Base-by-base conservation (phyloP, 2,113 vertebrate species). In the Zosterops borbonicus region DNA sequence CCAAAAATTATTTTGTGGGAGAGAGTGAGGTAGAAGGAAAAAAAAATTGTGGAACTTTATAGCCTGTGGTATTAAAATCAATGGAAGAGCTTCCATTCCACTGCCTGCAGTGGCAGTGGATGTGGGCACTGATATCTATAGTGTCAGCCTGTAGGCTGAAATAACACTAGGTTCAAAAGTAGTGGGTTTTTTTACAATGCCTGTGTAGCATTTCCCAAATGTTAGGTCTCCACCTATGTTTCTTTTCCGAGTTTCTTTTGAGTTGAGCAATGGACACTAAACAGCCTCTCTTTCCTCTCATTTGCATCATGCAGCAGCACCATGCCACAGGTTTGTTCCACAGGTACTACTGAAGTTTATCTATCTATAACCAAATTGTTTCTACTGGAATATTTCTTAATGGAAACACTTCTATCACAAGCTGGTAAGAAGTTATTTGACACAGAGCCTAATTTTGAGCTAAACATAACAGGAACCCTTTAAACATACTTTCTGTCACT, bases 401-500 rank as follows among this genome's bases (percentile, higher is more conserved):
- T 56, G 29, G 74, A 91, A 96, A 76, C 50, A 69, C 6, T 76
- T 94, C 37, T 77, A n/a, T 90, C 63, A 47, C 2, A 3, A 69
- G 39, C 47, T 3, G 1, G 50, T 82, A 87, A 87, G 37, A 84
- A 73, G 46, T 92, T 73, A 87, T 47, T 95, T 80, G 81, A 80
- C 78, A 85, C 16, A 64, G 42, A 93, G 28, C 55, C 68, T 90
- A 91, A 86, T 80, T 95, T 94, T 91, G 55, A 94, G 56, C 17
- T 90, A 67, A 91, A 74, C 2, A 0, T 77, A 77, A 50, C 59
- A 77, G 39, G 35, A 90, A n/a, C 17, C 39, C 20, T 69, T 76
- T 91, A 46, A 91, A 63, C 4, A 6, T 84, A 56, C 46, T 73
- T 63, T 63, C 29, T 88, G 55, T 59, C 35, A 8, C 49, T 83